Conservation (phyloP, 2,797 vertebrate species). For the Mycteria americana region DNA sequence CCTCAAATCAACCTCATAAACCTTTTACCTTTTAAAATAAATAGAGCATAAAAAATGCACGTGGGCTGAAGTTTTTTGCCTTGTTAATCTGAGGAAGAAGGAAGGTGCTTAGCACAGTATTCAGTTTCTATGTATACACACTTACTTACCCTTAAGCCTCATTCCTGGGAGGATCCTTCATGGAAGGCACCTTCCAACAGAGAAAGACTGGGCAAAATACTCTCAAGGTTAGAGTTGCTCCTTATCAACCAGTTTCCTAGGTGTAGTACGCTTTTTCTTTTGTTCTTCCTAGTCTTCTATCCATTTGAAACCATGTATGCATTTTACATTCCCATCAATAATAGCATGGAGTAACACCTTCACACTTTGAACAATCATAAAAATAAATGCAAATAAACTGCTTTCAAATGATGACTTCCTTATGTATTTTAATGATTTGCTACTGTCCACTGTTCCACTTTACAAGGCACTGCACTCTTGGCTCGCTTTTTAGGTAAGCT, state of each 20-base stretch:
- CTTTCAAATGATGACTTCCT: background rate
- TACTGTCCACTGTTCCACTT: background rate
- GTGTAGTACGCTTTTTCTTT: rapidly evolving
- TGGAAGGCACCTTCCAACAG: background rate
- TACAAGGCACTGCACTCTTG: background rate
- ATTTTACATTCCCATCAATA: background rate
- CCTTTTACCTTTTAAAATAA: conserved; percentile 5
- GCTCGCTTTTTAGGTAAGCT: background rate
- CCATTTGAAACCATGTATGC: background rate
- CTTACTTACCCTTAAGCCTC: background rate
- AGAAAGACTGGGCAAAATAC: background rate
- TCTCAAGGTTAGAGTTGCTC: background rate
- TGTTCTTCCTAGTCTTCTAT: background rate
- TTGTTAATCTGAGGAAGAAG: background rate
- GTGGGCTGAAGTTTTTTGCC: background rate
- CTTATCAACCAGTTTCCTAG: background rate
- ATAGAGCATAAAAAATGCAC: background rate
- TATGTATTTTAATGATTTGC: background rate
- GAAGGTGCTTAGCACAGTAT: background rate
- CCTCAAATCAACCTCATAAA: background rate
- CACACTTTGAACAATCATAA: background rate
- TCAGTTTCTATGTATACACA: background rate
- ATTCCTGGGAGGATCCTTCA: background rate
- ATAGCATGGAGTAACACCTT: background rate
- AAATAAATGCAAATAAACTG: background rate